Conservation (phyloP, 2,888 invertebrate genomes). For the Diaprepes abbreviatus region DNA sequence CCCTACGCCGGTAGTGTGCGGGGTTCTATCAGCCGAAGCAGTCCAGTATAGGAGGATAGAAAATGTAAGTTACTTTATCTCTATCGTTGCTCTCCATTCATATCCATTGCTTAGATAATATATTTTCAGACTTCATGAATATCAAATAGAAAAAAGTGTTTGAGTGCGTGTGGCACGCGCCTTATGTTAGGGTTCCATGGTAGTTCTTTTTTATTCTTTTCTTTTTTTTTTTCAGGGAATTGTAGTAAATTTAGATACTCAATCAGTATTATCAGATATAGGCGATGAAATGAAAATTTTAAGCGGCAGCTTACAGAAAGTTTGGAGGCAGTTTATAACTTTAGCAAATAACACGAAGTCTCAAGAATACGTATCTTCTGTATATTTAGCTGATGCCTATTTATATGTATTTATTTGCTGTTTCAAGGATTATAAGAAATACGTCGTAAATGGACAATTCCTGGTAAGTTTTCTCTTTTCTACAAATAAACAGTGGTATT, state of each 20-base stretch:
- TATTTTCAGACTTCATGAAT: too few species aligned
- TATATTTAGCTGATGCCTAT: conserved; percentile 85
- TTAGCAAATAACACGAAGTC: conserved; percentile 64
- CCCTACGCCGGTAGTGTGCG: conserved; percentile 84
- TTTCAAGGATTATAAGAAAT: conserved; percentile 78
- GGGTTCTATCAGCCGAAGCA: conserved; percentile 72
- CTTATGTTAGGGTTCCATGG: too few species aligned
- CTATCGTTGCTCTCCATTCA: too few species aligned
- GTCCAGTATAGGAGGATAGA: conserved; percentile 68
- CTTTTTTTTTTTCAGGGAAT: conserved; percentile 73
- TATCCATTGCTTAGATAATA: too few species aligned
- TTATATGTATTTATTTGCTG: conserved; percentile 83
- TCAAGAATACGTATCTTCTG: conserved; percentile 74
- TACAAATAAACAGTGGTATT: too few species aligned
- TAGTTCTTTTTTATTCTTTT: too few species aligned
- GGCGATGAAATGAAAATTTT: conserved; percentile 84
- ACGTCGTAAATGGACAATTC: conserved; percentile 68
- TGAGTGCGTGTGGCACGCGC: too few species aligned
- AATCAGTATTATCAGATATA: conserved; percentile 75
- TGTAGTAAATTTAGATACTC: conserved; percentile 80
- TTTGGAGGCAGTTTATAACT: conserved; percentile 74
- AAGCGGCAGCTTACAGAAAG: conserved; percentile 78
- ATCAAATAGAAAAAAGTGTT: too few species aligned
- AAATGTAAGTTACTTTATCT: conserved; percentile 73
- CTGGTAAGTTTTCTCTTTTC: conserved; percentile 59